phyloP scores from a whole-genome alignment of 2,113 vertebrate species.

The Dasyornis broadbenti region DNA sequence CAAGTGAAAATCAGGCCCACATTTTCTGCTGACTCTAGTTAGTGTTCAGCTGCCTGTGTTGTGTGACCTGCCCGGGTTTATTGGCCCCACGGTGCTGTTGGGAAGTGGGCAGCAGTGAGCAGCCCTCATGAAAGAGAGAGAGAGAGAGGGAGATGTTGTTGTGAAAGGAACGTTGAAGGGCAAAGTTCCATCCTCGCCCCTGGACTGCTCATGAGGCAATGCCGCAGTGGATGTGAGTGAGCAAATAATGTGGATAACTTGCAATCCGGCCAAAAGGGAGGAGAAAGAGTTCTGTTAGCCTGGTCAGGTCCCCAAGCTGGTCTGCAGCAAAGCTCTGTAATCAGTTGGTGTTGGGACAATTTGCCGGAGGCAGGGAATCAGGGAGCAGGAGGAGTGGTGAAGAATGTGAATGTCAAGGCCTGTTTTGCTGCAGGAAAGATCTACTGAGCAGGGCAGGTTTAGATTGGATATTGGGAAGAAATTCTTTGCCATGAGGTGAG shows the following conservation, averaged over 20 bases:
- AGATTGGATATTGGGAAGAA: neutral
- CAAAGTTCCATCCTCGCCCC: neutral
- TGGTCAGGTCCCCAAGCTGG: neutral
- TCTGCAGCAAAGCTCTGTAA: neutral
- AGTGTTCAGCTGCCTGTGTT: neutral
- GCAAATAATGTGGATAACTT: neutral
- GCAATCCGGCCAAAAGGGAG: neutral
- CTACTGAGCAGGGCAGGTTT: neutral
- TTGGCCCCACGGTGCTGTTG: fast-evolving
- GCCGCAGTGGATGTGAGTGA: fast-evolving
- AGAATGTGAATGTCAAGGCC: neutral
- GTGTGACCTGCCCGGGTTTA: neutral
- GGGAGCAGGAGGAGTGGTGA: neutral
- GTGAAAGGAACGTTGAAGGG: neutral
- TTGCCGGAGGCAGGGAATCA: neutral
- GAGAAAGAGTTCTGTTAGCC: neutral
- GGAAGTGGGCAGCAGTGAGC: neutral
- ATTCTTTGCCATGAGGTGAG: neutral
- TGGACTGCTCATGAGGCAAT: fast-evolving
- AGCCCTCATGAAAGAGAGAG: fast-evolving
- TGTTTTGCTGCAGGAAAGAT: neutral
- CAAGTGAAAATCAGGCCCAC: neutral
- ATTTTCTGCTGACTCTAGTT: neutral
- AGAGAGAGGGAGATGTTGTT: neutral
- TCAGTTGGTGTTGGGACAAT: fast-evolving